Conservation (phyloP, 2,888 invertebrate genomes). For the Aphidius colemani region DNA sequence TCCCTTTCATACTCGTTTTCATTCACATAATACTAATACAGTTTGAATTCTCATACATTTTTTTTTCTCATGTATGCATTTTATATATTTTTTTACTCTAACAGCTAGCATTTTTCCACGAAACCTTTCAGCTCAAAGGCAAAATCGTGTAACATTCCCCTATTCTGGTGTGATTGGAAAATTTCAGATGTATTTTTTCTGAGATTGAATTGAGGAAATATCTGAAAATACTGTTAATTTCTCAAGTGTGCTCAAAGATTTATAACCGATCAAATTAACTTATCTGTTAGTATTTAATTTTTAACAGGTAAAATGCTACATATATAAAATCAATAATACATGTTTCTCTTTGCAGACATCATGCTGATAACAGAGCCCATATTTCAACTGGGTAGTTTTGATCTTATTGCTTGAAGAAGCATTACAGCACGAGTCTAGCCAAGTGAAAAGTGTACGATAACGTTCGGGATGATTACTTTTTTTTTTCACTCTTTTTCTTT, state of each 20-base stretch:
- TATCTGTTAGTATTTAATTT: too few species aligned
- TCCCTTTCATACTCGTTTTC: too few species aligned
- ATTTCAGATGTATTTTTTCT: neutral
- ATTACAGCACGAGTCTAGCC: slow-evolving; percentile 23
- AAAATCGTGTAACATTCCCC: slow-evolving; percentile 16
- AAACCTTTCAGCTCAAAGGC: slow-evolving; percentile 11
- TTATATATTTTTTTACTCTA: neutral
- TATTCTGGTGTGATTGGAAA: slow-evolving; percentile 18
- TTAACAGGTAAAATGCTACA: too few species aligned
- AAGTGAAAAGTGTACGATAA: slow-evolving; percentile 32
- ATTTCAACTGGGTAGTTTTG: neutral
- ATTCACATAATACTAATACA: neutral
- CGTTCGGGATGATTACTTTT: slow-evolving; percentile 20
- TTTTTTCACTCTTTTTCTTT: slow-evolving; percentile 13
- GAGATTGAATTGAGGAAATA: neutral
- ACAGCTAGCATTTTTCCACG: neutral
- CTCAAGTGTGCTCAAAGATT: too few species aligned
- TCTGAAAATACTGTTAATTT: too few species aligned
- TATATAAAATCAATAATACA: too few species aligned
- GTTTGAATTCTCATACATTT: neutral
- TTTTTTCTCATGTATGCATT: neutral
- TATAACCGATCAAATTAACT: too few species aligned
- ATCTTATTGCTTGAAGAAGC: slow-evolving; percentile 11
- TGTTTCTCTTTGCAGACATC: too few species aligned
- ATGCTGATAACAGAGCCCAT: too few species aligned